Conservation (phyloP, 2,888 invertebrate species). For the Pammene aurita region DNA sequence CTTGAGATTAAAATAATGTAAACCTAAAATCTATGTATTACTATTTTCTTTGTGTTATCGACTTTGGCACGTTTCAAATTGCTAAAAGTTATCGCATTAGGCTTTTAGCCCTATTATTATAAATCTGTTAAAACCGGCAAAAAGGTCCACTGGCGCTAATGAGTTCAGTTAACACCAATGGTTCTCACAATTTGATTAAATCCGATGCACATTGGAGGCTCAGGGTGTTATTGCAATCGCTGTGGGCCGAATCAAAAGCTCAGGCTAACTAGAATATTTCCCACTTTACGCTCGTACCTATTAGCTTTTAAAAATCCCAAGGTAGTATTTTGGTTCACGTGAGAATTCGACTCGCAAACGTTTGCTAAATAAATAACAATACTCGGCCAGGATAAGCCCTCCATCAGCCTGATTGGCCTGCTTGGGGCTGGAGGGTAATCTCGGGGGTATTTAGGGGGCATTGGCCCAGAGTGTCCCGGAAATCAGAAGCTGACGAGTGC, state of each 20-base stretch:
- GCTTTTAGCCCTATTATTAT: neutral
- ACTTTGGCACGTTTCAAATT: neutral
- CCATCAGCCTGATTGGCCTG: conserved; percentile 22
- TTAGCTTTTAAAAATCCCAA: no score
- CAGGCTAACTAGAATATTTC: no score
- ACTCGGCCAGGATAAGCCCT: neutral
- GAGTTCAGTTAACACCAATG: conserved; percentile 11
- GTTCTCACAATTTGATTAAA: conserved; percentile 13
- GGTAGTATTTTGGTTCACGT: no score
- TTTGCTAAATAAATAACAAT: no score
- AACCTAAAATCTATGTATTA: neutral
- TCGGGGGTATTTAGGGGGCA: neutral
- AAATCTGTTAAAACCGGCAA: neutral
- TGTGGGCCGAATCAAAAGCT: neutral
- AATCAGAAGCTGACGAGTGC: neutral
- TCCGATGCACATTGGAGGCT: conserved; percentile 24
- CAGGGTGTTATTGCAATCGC: neutral
- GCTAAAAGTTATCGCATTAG: conserved; percentile 10
- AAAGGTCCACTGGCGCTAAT: conserved; percentile 3
- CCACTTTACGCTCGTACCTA: no score
- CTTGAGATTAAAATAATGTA: neutral
- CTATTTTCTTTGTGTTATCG: neutral
- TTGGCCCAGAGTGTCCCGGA: neutral
- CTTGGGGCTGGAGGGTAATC: neutral
- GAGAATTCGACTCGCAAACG: no score